Evolutionary conservation across 2,888 invertebrate species (phyloP), one percentile per base, ranked within the genome.

Genomic region (Lepetodrilus schrolli): DNA sequence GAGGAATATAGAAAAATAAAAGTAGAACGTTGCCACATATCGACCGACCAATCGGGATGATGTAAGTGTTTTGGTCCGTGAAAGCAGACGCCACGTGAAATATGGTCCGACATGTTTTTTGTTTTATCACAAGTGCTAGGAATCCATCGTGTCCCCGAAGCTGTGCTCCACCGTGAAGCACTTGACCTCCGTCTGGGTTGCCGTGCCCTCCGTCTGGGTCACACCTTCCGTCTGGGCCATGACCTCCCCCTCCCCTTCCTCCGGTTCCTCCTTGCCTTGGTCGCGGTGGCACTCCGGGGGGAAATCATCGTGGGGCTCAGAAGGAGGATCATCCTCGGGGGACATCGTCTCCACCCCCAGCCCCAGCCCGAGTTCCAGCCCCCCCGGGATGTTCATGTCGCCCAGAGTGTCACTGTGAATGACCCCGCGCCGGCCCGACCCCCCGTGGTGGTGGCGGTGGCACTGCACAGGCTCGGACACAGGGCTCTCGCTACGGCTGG

Each of bases 401-500:
- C 78, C 84, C 66, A 85, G 76, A 17, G 84, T 86, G 80, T 86
- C 86, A 78, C 85, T 85, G 75, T 86, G 85, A 66, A 87, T 84
- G 69, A 86, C 82, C 76, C 86, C 84, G 21, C 85, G 74, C 30
- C 81, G 81, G 51, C 83, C 81, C 70, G 77, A 72, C 77, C 82
- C 77, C 74, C 79, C 68, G 80, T 79, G 75, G n/a, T n/a, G n/a
- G n/a, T n/a, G n/a, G 73, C 79, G 66, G 78, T 80, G 78, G 79
- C 84, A 82, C 74, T 81, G 70, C 13, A 84, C 83, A 26, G 86
- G 86, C 72, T 87, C 87, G 0, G 87, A 87, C 2, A 85, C 86
- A 4, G 87, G 87, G 7, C 86, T 86, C 74, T 87, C 86, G 75
- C 86, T 86, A 50, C 87, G 84, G 76, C 86, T 86, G 4, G 85